These are phyloP conservation scores for Drosophila melanogaster DNA, from an alignment of 1,140 invertebrate genomes.

Conservation along the genomic window Release_6_plus_ISO1_MT NT_033779.5:7847001-7847500, in stretches of 20 bases:
- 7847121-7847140: conserved; percentile 90
- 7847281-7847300: conserved; percentile 86
- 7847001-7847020: conserved; percentile 88
- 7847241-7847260: conserved; percentile 89
- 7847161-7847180: conserved; percentile 79
- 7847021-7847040: conserved; percentile 92
- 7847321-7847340: conserved; percentile 84
- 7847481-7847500: conserved; percentile 83
- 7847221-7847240: conserved; percentile 84
- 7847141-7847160: conserved; percentile 91
- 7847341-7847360: conserved; percentile 94
- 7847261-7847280: conserved; percentile 85
- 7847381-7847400: conserved; percentile 87
- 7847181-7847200: conserved; percentile 84
- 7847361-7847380: conserved; percentile 95
- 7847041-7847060: conserved; percentile 92
- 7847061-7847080: conserved; percentile 93
- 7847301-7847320: conserved; percentile 75
- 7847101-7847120: conserved; percentile 91
- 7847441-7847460: conserved; percentile 81
- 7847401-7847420: conserved; percentile 87
- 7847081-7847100: conserved; percentile 90
- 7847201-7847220: conserved; percentile 84
- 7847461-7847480: conserved; percentile 83
- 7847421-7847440: conserved; percentile 81